These are phyloP conservation scores for Lordiphosa stackelbergi DNA, from an alignment of 1,140 invertebrate species.

Conservation along the genomic window DNA sequence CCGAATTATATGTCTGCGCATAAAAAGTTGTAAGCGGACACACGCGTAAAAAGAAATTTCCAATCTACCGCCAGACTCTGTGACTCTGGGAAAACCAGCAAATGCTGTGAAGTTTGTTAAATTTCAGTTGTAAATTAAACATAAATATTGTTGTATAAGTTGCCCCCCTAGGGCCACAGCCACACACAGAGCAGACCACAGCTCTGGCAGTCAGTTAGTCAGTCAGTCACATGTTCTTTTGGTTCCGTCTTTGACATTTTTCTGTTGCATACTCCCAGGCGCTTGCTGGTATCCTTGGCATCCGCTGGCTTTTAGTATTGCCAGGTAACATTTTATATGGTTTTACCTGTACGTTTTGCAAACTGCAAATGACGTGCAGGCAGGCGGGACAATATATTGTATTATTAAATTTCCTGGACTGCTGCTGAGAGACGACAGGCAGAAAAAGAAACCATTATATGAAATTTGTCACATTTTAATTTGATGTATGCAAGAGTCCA, in stretches of 20 bases:
- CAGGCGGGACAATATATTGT: conserved; percentile 28
- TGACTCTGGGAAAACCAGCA: conserved; percentile 31
- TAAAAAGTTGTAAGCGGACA: conserved; percentile 51
- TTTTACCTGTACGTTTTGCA: conserved; percentile 11
- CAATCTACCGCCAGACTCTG: conserved; percentile 42
- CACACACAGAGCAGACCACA: conserved; percentile 1
- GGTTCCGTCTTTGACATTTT: conserved; percentile 37
- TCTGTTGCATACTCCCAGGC: conserved; percentile 22
- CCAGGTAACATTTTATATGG: conserved; percentile 34
- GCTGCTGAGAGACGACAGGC: conserved; percentile 2
- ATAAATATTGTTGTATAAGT: conserved; percentile 52
- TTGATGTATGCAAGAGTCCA: no score
- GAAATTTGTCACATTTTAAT: conserved; percentile 15
- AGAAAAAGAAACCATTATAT: background rate
- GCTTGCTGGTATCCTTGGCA: conserved; percentile 4
- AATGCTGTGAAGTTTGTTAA: conserved; percentile 48
- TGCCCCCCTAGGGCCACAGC: conserved; percentile 15
- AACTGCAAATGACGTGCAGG: conserved; percentile 41
- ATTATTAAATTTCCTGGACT: conserved; percentile 45
- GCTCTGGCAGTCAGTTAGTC: conserved; percentile 17
- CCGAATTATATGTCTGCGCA: conserved; percentile 65
- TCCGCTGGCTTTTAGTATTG: background rate
- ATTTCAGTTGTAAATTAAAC: conserved; percentile 61
- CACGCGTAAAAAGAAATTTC: conserved; percentile 65
- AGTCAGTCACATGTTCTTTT: conserved; percentile 18